Conservation (phyloP, 2,797 vertebrate genomes). For the Jordanella pulchra region DNA sequence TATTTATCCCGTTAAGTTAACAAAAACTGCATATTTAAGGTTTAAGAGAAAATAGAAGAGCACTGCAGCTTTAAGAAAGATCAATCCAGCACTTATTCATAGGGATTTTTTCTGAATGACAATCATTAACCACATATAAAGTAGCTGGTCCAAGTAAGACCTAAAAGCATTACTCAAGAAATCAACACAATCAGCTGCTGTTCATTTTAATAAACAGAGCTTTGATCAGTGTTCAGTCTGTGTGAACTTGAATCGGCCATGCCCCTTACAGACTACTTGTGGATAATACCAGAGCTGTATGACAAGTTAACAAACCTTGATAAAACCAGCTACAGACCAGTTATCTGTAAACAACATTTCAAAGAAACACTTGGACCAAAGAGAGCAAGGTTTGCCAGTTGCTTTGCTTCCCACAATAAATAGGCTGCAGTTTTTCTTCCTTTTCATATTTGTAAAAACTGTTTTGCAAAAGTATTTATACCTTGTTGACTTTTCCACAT, state of each 20-base stretch:
- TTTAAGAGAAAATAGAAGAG: background rate
- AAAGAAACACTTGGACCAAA: background rate
- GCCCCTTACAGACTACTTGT: background rate
- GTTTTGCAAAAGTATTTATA: background rate
- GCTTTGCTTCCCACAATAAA: constrained; percentile 6
- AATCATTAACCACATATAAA: background rate
- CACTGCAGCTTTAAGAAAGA: background rate
- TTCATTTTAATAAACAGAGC: background rate
- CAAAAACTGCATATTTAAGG: background rate
- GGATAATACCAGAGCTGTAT: background rate
- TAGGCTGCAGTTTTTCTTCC: background rate
- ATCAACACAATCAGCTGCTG: background rate
- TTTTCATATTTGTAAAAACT: background rate
- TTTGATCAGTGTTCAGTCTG: background rate
- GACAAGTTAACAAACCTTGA: background rate
- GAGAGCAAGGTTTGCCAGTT: too few relatives aligned
- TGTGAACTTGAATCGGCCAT: constrained; percentile 2
- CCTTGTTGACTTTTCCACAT: background rate
- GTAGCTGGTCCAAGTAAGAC: background rate
- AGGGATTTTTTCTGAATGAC: background rate
- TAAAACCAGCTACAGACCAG: background rate
- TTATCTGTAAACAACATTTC: constrained; percentile 12
- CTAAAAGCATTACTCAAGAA: background rate
- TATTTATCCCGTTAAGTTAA: background rate
- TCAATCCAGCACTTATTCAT: background rate